phyloP scores from a whole-genome alignment of 2,888 invertebrate species.

The Lissocephala sabroskyi region DNA sequence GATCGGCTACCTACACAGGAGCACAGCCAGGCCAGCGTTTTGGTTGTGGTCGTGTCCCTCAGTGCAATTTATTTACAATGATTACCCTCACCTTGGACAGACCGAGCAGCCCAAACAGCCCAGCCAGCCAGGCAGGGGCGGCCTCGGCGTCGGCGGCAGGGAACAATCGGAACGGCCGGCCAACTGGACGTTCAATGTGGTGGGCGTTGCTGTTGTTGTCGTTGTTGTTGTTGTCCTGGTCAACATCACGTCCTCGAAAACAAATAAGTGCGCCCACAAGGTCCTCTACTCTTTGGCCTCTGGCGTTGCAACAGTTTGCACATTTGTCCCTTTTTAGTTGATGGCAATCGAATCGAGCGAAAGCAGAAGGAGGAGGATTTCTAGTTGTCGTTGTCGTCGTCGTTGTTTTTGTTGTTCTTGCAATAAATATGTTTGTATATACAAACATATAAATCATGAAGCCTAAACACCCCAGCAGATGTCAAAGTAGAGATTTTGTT shows the following conservation, averaged over 20 bases:
- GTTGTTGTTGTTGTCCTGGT: conserved; percentile 21
- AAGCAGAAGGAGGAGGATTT: no score
- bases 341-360: background rate
- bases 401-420: conserved; percentile 18
- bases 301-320: conserved; percentile 3
- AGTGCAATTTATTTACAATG: conserved; percentile 27
- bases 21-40: no score
- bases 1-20: no score
- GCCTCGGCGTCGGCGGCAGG: background rate
- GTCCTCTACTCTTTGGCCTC: no score
- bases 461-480: background rate
- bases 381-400: no score
- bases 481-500: no score
- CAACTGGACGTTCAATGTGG: conserved; percentile 19
- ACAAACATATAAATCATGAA: conserved; percentile 49
- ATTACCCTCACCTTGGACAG: background rate
- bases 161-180: conserved; percentile 18
- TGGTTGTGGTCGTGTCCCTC: conserved; percentile 5
- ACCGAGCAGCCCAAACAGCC: background rate
- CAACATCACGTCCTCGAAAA: conserved; percentile 16
- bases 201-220: conserved; percentile 40
- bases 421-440: conserved; percentile 40
- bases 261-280: conserved; percentile 19
- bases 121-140: no score
- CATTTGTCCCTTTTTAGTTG: background rate